A percentile compares a stretch with the other conserved stretches of the same genome.
These are phyloP conservation scores for Nasonia longicornis DNA, from an alignment of 1,140 invertebrate species.

Conservation along the genomic window DNA sequence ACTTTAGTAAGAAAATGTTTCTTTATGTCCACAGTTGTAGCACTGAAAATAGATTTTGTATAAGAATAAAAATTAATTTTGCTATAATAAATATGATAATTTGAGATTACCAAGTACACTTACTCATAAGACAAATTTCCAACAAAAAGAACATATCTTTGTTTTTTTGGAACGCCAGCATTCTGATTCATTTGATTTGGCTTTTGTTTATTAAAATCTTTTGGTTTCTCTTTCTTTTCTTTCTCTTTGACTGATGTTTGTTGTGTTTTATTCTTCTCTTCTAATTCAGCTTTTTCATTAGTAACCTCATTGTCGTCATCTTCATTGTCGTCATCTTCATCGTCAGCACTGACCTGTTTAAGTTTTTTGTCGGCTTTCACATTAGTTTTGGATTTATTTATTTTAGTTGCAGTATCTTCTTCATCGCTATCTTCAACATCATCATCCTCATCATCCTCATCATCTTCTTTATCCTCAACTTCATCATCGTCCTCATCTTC, in stretches of 20 bases:
- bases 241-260: neutral
- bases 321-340: constrained; percentile 46
- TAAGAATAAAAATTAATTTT: neutral
- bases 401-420: constrained; percentile 50
- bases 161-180: constrained; percentile 66
- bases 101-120: constrained; percentile 38
- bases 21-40: constrained; percentile 62
- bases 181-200: constrained; percentile 55
- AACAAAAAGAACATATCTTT: constrained; percentile 70
- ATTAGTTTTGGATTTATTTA: no score
- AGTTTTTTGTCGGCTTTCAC: no score
- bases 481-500: constrained; percentile 53
- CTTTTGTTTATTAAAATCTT: constrained; percentile 26
- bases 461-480: constrained; percentile 1
- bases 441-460: constrained; percentile 7
- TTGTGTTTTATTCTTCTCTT: constrained; percentile 42
- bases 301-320: neutral
- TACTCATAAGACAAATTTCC: constrained; percentile 67
- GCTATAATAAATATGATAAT: neutral
- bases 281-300: constrained; percentile 47
- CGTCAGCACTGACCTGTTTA: constrained; percentile 44
- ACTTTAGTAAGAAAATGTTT: constrained; percentile 67
- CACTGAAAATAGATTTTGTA: constrained; percentile 51
- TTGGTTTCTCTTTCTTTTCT: neutral
- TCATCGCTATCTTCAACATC: constrained; percentile 47